Evolutionary conservation across 1,140 invertebrate species (phyloP), one percentile per base, ranked within the genome.

Genomic region (Papilio polytes): DNA sequence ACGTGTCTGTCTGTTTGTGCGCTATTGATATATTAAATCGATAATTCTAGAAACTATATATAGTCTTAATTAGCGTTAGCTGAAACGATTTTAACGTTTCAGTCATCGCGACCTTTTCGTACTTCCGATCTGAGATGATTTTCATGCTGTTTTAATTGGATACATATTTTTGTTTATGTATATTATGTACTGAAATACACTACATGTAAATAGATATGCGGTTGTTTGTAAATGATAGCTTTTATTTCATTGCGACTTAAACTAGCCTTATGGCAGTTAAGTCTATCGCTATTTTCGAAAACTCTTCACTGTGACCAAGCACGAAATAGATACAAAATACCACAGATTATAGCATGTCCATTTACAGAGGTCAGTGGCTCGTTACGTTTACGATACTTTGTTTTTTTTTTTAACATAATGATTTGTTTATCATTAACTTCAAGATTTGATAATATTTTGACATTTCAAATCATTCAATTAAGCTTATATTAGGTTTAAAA

Each of bases 31-130:
- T 48, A 74, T 48, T 51, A 13, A 74, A 74, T 48, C 3, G 46
- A 74, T 74, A 13, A 74, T 48, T 74, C 9, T 51, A 46, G n/a
- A 74, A 74, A 26, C 46, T 51, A 48, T 74, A 51, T 51, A 74
- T 20, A 74, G 1, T 26, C 73, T 22, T 74, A 74, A 74, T 74
- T 46, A 74, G 72, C 44, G 41, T 73, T 4, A 41, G 70, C n/a
- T 73, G 70, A 73, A 44, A 44, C 18, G 70, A 44, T 44, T 44
- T 41, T 36, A 72, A 36, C 1, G 22, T 22, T 74, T 74, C 73
- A 44, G n/a, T 48, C 26, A 31, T 15, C 63, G 22, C 10, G 26
- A 26, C 63, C 31, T 31, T 66, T 66, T 66, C 20, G 26, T 3
- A 66, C 4, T 66, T 66, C 63, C 63, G 22, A 22, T 63, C 3